These are phyloP conservation scores for Chloroceryle inda DNA, from an alignment of 2,797 vertebrate species.

Conservation along the genomic window DNA sequence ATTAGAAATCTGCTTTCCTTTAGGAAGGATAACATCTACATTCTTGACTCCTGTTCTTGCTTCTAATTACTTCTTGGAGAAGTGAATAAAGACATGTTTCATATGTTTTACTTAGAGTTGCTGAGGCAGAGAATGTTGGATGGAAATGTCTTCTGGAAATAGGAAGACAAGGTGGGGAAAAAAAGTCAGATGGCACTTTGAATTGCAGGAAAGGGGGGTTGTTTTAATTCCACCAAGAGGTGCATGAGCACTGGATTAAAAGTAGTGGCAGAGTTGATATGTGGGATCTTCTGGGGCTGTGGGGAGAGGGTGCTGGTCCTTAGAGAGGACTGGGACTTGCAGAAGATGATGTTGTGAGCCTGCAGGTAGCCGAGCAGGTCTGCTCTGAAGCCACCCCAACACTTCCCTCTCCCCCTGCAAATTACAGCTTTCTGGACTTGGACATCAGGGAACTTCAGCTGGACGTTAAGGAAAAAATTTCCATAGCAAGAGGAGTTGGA, in stretches of 20 bases:
- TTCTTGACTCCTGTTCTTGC: slow-evolving; percentile 48
- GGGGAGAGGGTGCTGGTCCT: neutral
- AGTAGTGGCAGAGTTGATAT: neutral
- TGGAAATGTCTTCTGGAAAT: slow-evolving; percentile 36
- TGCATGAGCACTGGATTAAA: neutral
- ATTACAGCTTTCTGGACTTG: neutral
- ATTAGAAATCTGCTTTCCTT: slow-evolving; percentile 78
- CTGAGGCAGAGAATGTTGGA: slow-evolving; percentile 67
- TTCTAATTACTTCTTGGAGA: slow-evolving; percentile 78
- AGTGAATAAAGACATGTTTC: slow-evolving; percentile 71
- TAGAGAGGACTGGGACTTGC: neutral
- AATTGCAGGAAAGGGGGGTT: neutral
- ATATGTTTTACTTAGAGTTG: slow-evolving; percentile 73
- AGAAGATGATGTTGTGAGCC: neutral
- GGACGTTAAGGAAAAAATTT: no score
- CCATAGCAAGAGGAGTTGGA: no score
- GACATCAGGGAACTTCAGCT: no score
- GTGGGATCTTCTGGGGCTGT: neutral
- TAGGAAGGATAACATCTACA: slow-evolving; percentile 55
- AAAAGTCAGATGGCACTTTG: neutral
- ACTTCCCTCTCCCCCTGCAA: neutral
- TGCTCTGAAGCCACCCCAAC: neutral
- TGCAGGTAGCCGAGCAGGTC: rapidly evolving
- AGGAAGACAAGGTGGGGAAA: neutral
- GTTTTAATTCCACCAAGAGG: neutral